phyloP scores from a whole-genome alignment of 2,888 invertebrate genomes.

The Sminthurinus aureus region DNA sequence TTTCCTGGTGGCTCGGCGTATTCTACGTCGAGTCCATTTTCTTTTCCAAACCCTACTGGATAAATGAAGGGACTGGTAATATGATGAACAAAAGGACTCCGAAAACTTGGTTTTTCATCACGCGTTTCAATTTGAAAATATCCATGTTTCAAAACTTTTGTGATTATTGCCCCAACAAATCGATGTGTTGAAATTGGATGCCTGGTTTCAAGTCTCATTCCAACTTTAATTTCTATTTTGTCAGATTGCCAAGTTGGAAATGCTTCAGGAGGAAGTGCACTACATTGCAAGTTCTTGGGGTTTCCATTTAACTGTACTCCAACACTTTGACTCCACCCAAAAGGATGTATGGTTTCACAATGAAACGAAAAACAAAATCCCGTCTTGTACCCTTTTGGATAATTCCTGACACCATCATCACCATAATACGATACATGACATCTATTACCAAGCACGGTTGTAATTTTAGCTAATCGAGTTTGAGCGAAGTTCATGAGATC shows the following conservation, averaged over 20 bases:
- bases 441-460: background rate
- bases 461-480: slow-evolving; percentile 8
- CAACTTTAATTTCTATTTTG: background rate
- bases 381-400: background rate
- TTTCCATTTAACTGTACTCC: slow-evolving; percentile 17
- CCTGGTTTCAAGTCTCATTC: slow-evolving; percentile 29
- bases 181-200: slow-evolving; percentile 8
- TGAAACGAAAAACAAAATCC: slow-evolving; percentile 13
- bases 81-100: slow-evolving; percentile 1
- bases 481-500: background rate
- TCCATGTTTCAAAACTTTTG: slow-evolving; percentile 24
- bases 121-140: slow-evolving; percentile 23
- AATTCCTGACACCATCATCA: background rate
- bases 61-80: slow-evolving; percentile 32
- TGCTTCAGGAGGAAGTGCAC: background rate
- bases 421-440: background rate
- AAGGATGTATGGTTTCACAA: background rate
- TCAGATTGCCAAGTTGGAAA: slow-evolving; percentile 10
- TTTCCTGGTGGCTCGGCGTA: background rate
- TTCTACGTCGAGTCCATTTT: slow-evolving; percentile 3
- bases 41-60: slow-evolving; percentile 25
- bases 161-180: slow-evolving; percentile 31
- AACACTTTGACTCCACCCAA: slow-evolving; percentile 21
- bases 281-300: background rate
- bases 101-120: background rate